These are phyloP conservation scores for Danio kyathit DNA, from an alignment of 2,797 vertebrate genomes.

Conservation along the genomic window DNA sequence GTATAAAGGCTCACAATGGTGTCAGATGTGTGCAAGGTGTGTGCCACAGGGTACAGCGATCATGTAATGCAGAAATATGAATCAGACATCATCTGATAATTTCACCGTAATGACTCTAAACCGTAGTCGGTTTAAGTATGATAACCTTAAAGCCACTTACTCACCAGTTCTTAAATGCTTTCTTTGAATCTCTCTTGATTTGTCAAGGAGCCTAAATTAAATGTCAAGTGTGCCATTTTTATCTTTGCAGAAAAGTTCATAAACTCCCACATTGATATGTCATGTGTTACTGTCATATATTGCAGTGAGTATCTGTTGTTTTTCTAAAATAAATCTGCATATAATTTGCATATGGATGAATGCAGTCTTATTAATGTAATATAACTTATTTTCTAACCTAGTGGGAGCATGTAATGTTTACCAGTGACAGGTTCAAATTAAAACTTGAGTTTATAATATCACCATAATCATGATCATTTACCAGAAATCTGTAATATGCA, in stretches of 20 bases:
- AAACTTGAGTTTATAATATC: not conserved
- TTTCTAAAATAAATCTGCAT: conserved; percentile 22
- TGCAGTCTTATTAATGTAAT: not conserved
- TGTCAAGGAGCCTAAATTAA: not conserved
- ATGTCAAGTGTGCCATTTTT: not conserved
- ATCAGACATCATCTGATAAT: not conserved
- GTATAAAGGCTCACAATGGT: too few species aligned
- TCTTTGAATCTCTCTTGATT: conserved; percentile 6
- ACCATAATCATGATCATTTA: not conserved
- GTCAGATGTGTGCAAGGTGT: too few species aligned
- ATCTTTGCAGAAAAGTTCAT: not conserved
- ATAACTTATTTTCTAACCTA: not conserved
- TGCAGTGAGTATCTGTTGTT: not conserved
- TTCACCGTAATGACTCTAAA: not conserved
- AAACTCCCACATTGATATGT: not conserved
- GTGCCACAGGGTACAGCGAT: too few species aligned
- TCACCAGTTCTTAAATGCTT: not conserved
- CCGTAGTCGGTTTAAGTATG: not conserved
- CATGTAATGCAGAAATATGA: too few species aligned
- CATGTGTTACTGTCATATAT: not conserved
- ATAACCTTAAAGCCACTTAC: not conserved
- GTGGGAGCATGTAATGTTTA: not conserved
- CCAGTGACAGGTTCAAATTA: conserved; percentile 1
- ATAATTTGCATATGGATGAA: conserved; percentile 27
- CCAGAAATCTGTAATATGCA: not conserved